Percentiles rank a stretch among this genome's conserved stretches.
phyloP scores from a whole-genome alignment of 2,113 vertebrate genomes.

The Danionella cerebrum region DNA sequence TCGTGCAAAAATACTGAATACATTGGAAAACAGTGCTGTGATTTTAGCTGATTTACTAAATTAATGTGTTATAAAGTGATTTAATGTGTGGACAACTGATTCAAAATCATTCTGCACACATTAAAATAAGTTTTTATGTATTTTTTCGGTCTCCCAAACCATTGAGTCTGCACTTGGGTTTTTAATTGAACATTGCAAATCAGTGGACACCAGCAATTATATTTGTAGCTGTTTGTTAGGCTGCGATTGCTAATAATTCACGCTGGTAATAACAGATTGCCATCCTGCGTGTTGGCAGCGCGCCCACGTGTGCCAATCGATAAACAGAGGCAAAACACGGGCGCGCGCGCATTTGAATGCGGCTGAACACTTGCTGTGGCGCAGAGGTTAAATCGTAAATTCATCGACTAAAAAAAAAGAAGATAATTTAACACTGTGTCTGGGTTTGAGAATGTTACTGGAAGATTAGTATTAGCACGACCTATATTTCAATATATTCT shows the following conservation, averaged over 20 bases:
- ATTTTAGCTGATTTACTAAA: neutral
- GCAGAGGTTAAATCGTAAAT: slow-evolving; percentile 22
- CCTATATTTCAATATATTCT: slow-evolving; percentile 4
- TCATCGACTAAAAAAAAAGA: slow-evolving; percentile 18
- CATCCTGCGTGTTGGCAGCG: slow-evolving; percentile 15
- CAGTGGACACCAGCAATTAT: neutral
- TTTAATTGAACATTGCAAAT: neutral
- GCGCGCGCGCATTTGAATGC: slow-evolving; percentile 21
- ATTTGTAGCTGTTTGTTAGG: neutral
- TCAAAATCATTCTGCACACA: no score
- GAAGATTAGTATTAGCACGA: neutral
- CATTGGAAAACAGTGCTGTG: neutral
- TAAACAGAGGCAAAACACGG: slow-evolving; percentile 20
- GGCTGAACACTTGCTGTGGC: slow-evolving; percentile 14
- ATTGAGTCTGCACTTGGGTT: no score
- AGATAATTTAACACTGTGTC: slow-evolving; percentile 1
- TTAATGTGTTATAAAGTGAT: no score
- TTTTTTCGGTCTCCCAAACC: no score
- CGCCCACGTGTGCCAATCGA: slow-evolving; percentile 15
- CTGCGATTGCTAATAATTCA: slow-evolving; percentile 16
- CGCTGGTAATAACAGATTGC: slow-evolving; percentile 16
- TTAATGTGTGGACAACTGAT: no score
- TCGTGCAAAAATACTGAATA: no score
- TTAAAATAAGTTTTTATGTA: no score
- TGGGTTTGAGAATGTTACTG: slow-evolving; percentile 2